Evolutionary conservation across 2,888 invertebrate genomes (phyloP), one percentile per base, ranked within the genome.

Genomic region (Pristionchus exspectatus): DNA sequence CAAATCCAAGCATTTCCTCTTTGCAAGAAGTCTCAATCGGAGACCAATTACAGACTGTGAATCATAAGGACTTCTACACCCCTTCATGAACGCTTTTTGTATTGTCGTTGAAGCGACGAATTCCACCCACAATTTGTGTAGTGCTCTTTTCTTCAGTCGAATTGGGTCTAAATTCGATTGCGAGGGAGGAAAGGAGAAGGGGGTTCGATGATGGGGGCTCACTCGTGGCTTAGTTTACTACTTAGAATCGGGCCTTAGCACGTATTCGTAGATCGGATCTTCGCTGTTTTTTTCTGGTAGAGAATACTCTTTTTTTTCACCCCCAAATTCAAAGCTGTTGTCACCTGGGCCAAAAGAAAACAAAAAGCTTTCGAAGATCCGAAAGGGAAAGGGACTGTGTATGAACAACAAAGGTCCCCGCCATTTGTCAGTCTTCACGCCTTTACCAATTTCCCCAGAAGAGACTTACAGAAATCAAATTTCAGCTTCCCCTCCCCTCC

Each of bases 151-250:
- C 27, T 30, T n/a, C 50, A 50, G n/a, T 81, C 50, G 50, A 81
- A 81, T 81, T 81, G 81, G 81, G 50, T 81, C 50, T 50, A 54
- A 81, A 81, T 81, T 50, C 21, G n/a, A 81, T 81, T 81, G 50
- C 81, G 81, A 81, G 81, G 81, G 81, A 81, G 81, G 81, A 10
- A 54, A 54, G 50, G 24, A 21, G 16, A 44, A 77, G 77, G 44
- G 16, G 24, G 77, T 44, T 77, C 77, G 24, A 74, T 69, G 69
- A 69, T 69, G 69, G 38, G 72, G 72, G 16, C 12, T 30, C 30
- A 72, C 30, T 30, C 16, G 72, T 30, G 72, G 30, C 10, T 30
- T 30, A 33, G 30, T 33, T 72, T 33, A 33, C 30, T 72, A 72
- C 72, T 33, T 21, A 30, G 30, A 16, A 5, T 16, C 10, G 33